Evolutionary conservation across 2,888 invertebrate species (phyloP), one percentile per base, ranked within the genome.

Genomic region (Malacosoma neustria): DNA sequence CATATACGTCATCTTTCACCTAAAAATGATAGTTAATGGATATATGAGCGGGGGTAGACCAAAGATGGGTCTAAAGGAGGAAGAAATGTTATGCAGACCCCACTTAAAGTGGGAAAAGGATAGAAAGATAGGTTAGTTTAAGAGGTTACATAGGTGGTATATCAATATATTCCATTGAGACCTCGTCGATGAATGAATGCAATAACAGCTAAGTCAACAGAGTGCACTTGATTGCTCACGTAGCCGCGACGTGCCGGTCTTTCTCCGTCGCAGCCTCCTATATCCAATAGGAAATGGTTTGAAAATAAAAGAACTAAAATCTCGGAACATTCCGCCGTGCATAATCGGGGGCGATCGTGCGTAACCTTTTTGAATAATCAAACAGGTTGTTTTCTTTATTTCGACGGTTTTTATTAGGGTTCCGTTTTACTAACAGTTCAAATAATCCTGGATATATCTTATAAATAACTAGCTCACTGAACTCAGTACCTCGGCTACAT

Each of bases 331-430:
- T 22, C 22, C 22, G 22, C 22, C 22, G 22, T 22, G 22, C 22
- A 22, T 22, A 73, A 61, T 63, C 42, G 60, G 40, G 47, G 3
- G 32, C 65, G 51, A 42, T 62, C 75, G 70, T 69, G 69, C 68
- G 66, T 48, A 43, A 50, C 51, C 39, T 46, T 49, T 48, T 51
- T 50, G 53, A 58, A 56, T 57, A 51, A 57, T 50, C 48, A 59
- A 65, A 56, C 71, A 70, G 68, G 72, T 72, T 64, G 57, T 45
- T 61, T 49, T 45, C 47, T 42, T 61, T 66, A 69, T 70, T 57
- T 54, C 38, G 49, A 38, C 29, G 3, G 36, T 43, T 41, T 44
- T 48, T 45, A 36, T 42, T 31, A 22, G 29, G 35, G 30, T 22
- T 32, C 35, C n/a, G 34, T 22, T 22, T n/a, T n/a, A n/a, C n/a